Evolutionary conservation across 2,797 vertebrate genomes (phyloP).

Genomic region (Danionella dracula): DNA sequence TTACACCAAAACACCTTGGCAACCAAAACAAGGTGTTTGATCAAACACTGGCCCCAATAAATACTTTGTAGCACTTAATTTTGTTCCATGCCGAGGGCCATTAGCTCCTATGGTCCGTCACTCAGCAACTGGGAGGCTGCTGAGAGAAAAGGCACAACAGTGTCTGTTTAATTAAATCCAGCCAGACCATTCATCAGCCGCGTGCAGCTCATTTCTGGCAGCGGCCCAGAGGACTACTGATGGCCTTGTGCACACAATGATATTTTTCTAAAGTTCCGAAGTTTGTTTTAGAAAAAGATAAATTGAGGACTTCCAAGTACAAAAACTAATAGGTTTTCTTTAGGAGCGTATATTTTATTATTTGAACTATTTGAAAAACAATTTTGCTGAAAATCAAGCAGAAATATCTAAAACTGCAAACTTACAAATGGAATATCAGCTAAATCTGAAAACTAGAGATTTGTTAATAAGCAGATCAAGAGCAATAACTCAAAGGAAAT

Average conservation of each 20-base stretch:
- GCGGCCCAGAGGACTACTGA: not conserved
- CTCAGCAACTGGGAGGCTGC: constrained; percentile 43
- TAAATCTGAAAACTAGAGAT: not conserved
- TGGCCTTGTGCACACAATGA: not conserved
- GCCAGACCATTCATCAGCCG: constrained; percentile 13
- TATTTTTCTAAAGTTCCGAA: not conserved
- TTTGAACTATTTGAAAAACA: too few relatives aligned
- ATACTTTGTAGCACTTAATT: constrained; percentile 50
- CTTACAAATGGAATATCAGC: too few relatives aligned
- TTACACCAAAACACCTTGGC: constrained; percentile 20
- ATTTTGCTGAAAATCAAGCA: too few relatives aligned
- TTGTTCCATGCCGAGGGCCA: constrained; percentile 50
- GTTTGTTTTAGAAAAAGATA: too few relatives aligned
- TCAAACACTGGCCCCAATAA: constrained; percentile 44
- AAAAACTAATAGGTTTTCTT: too few relatives aligned
- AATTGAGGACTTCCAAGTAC: too few relatives aligned
- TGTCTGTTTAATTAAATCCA: constrained; percentile 45
- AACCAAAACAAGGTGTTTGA: constrained; percentile 19
- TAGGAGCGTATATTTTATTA: too few relatives aligned
- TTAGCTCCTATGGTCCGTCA: constrained; percentile 48
- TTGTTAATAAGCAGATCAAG: not conserved
- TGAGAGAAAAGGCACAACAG: constrained; percentile 28
- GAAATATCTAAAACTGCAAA: too few relatives aligned
- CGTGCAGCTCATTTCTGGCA: not conserved
- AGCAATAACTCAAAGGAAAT: not conserved